Conservation (phyloP, 2,888 invertebrate genomes). For the Heliconius sara region DNA sequence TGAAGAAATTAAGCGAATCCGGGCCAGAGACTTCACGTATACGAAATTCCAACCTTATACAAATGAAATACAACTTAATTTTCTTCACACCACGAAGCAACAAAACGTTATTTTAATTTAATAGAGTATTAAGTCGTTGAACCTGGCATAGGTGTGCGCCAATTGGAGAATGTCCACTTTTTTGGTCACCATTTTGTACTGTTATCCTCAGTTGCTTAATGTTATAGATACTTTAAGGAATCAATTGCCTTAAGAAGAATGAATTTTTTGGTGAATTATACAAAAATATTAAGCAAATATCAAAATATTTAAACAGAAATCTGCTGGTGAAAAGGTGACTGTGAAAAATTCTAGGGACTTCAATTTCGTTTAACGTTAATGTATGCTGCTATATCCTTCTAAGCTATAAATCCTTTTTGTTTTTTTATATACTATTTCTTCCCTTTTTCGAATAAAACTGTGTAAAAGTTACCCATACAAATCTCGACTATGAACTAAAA, state of each 20-base stretch:
- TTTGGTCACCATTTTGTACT: conserved; percentile 59
- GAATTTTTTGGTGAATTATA: not conserved
- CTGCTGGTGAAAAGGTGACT: not conserved
- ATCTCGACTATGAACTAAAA: conserved; percentile 39
- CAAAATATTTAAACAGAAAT: not conserved
- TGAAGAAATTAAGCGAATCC: conserved; percentile 70
- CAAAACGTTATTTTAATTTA: conserved; percentile 65
- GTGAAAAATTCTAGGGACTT: not conserved
- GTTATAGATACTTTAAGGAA: conserved; percentile 24
- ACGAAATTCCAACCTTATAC: conserved; percentile 56
- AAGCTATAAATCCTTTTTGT: not conserved
- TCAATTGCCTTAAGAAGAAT: not conserved
- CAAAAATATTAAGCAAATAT: not conserved
- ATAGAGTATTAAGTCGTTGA: conserved; percentile 57
- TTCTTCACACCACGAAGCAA: conserved; percentile 28
- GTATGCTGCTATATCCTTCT: not conserved
- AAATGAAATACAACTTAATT: conserved; percentile 52
- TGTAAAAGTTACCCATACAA: conserved; percentile 18
- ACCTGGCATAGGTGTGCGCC: conserved; percentile 42
- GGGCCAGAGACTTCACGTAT: conserved; percentile 55
- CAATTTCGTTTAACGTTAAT: not conserved
- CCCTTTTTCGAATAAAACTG: not conserved
- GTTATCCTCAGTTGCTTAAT: conserved; percentile 52
- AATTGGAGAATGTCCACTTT: conserved; percentile 51
- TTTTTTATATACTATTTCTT: not conserved